These are phyloP conservation scores for Epinephelus coioides DNA, from an alignment of 2,797 vertebrate genomes.

Conservation along the genomic window DNA sequence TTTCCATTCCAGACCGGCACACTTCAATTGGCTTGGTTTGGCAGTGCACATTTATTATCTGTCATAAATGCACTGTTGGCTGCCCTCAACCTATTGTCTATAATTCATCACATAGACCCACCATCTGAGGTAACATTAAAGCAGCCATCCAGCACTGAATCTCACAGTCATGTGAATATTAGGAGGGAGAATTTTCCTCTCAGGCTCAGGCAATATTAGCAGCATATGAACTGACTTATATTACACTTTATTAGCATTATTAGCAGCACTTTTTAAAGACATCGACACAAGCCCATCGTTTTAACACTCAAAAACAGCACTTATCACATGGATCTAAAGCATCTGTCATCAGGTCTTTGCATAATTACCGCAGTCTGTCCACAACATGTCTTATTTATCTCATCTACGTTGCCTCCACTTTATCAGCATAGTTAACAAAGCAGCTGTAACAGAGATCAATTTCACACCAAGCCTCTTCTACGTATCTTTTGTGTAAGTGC, in stretches of 20 bases:
- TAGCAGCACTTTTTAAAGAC: slow-evolving; percentile 7
- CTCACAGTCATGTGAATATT: slow-evolving; percentile 64
- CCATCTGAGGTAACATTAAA: slow-evolving; percentile 74
- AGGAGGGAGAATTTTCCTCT: slow-evolving; percentile 35
- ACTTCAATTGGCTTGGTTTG: slow-evolving; percentile 75
- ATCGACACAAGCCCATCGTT: neutral
- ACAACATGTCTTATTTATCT: slow-evolving; percentile 3
- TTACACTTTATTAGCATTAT: slow-evolving; percentile 1
- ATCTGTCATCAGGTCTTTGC: slow-evolving; percentile 11
- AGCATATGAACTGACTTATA: slow-evolving; percentile 28
- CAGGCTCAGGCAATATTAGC: slow-evolving; percentile 27
- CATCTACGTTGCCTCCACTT: neutral
- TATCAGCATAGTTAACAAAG: slow-evolving; percentile 5
- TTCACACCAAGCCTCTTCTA: neutral
- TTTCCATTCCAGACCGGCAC: slow-evolving; percentile 74
- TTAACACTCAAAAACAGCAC: neutral
- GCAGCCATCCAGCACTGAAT: slow-evolving; percentile 63
- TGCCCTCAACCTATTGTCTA: slow-evolving; percentile 77
- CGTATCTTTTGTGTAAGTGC: slow-evolving; percentile 27
- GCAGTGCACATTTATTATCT: slow-evolving; percentile 82
- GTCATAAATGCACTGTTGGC: slow-evolving; percentile 79
- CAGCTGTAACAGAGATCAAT: slow-evolving; percentile 9
- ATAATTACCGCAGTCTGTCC: neutral
- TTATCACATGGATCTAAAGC: neutral
- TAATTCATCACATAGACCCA: slow-evolving; percentile 78